phyloP scores from a whole-genome alignment of 2,888 invertebrate species.

The Agrilus mali region DNA sequence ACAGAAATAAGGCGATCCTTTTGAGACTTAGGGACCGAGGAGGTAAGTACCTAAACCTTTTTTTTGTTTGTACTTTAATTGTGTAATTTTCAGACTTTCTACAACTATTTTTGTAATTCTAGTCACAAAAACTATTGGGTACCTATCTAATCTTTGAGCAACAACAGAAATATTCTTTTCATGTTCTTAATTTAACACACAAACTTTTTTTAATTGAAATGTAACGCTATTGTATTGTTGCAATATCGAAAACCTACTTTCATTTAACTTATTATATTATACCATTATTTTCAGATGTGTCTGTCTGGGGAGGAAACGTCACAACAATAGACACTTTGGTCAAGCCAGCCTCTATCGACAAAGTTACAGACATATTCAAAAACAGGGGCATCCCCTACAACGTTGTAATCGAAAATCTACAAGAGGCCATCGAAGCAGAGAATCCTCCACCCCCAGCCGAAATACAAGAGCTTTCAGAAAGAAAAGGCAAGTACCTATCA shows the following conservation, averaged over 20 bases:
- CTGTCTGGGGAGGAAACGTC: constrained; percentile 53
- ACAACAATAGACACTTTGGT: constrained; percentile 57
- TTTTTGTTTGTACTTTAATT: background rate
- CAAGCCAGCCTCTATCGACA: constrained; percentile 48
- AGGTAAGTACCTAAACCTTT: constrained; percentile 37
- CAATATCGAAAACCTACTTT: too few relatives aligned
- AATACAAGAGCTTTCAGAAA: constrained; percentile 56
- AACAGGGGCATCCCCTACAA: constrained; percentile 51
- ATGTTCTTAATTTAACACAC: too few relatives aligned
- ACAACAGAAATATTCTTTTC: too few relatives aligned
- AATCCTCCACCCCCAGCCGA: constrained; percentile 59
- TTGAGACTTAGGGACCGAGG: constrained; percentile 42
- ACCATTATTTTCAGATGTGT: constrained; percentile 37
- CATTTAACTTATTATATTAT: too few relatives aligned
- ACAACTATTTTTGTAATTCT: too few relatives aligned
- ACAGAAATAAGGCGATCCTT: constrained; percentile 40
- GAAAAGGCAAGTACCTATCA: constrained; percentile 54
- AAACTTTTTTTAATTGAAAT: too few relatives aligned
- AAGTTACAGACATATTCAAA: constrained; percentile 48
- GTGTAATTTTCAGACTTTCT: too few relatives aligned
- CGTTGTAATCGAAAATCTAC: constrained; percentile 66
- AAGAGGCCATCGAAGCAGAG: constrained; percentile 65
- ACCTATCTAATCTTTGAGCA: too few relatives aligned
- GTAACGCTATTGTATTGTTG: too few relatives aligned
- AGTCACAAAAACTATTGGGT: too few relatives aligned